A percentile compares a stretch with the other conserved stretches of the same genome.
Evolutionary conservation across 2,888 invertebrate genomes (phyloP).

Genomic region (Heliconius aoede): DNA sequence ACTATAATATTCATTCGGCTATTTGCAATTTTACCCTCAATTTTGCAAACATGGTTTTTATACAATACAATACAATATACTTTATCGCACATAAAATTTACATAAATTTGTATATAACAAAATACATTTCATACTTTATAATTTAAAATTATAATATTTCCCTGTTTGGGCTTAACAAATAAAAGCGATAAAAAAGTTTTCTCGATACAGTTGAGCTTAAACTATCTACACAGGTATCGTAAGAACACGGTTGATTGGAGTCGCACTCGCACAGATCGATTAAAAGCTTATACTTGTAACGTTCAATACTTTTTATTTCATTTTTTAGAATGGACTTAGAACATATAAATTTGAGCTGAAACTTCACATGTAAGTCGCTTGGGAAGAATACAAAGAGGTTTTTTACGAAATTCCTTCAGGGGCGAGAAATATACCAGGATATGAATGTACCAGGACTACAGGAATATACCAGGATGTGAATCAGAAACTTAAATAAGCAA

Average conservation of each 20-base stretch:
- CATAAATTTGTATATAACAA: no score
- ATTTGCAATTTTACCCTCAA: no score
- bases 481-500: no score
- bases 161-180: not conserved
- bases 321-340: not conserved
- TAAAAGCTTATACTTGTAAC: slow-evolving; percentile 9
- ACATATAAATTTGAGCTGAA: not conserved
- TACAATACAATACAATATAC: no score
- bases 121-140: no score
- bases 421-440: no score
- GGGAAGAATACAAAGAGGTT: not conserved
- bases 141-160: not conserved
- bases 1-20: no score
- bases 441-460: no score
- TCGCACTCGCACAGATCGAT: not conserved
- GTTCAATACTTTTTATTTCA: not conserved
- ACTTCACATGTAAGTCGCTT: no score
- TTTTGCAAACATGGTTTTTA: no score
- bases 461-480: no score
- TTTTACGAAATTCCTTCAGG: not conserved
- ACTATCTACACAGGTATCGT: not conserved
- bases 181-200: not conserved
- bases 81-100: no score
- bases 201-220: not conserved
- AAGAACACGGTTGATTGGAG: not conserved